phyloP scores from a whole-genome alignment of 2,797 vertebrate genomes.

The Saxicola maurus region DNA sequence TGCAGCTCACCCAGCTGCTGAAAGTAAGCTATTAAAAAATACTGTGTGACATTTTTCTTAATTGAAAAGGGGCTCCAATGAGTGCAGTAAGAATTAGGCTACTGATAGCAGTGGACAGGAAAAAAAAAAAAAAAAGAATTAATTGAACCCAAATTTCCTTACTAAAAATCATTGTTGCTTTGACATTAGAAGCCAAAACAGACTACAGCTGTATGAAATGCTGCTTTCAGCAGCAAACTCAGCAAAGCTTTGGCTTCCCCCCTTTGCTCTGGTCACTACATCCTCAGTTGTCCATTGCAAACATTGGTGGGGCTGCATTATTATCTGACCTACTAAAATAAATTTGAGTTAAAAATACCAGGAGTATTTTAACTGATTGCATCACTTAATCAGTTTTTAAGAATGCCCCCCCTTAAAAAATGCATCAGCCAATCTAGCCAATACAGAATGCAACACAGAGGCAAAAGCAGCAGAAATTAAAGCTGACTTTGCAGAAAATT shows the following conservation, averaged over 20 bases:
- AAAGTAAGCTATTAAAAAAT: neutral
- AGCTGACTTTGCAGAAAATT: neutral
- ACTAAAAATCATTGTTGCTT: neutral
- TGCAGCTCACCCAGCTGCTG: neutral
- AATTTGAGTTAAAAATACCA: neutral
- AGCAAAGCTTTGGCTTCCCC: neutral
- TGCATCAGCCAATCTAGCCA: accelerated
- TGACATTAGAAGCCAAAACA: neutral
- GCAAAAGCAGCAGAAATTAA: neutral
- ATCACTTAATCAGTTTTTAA: neutral
- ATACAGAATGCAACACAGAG: neutral
- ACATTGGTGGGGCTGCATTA: neutral
- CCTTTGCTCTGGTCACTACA: neutral
- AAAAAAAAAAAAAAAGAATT: neutral
- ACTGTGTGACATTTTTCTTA: neutral
- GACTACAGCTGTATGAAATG: neutral
- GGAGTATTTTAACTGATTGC: neutral
- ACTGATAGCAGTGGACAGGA: neutral
- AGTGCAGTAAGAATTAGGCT: neutral
- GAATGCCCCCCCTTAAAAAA: neutral
- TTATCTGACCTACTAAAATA: neutral
- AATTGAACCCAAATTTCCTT: neutral
- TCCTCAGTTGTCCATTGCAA: neutral
- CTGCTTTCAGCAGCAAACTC: neutral
- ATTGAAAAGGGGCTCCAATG: neutral